A percentile compares a stretch with the other conserved stretches of the same genome.
These are phyloP conservation scores for Spondyliosoma cantharus DNA, from an alignment of 2,797 vertebrate species.

Conservation along the genomic window DNA sequence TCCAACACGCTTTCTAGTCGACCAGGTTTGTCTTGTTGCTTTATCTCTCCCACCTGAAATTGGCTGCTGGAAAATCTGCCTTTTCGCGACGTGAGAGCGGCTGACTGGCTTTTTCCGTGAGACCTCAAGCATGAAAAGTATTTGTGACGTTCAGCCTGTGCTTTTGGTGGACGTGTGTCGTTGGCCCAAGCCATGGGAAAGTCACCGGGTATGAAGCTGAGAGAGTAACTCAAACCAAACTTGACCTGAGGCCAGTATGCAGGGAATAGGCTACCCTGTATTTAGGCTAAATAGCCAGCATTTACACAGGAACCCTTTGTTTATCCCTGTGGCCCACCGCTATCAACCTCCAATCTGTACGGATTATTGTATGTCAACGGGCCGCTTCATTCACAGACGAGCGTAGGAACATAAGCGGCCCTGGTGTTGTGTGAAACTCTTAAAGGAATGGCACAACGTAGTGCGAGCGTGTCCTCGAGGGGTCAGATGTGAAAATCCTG, in stretches of 20 bases:
- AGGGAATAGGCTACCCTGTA: conserved; percentile 50
- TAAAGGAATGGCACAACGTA: conserved; percentile 51
- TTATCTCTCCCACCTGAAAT: background rate
- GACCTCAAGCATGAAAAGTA: conserved; percentile 3
- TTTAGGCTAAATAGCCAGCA: conserved; percentile 62
- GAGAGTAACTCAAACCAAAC: conserved; percentile 60
- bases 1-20: conserved; percentile 15
- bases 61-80: background rate
- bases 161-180: conserved; percentile 28
- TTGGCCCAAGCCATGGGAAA: conserved; percentile 70
- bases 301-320: conserved; percentile 69
- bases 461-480: conserved; percentile 53
- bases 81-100: background rate
- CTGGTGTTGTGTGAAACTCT: conserved; percentile 54
- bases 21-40: conserved; percentile 60
- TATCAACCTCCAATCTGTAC: conserved; percentile 38
- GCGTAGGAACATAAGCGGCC: conserved; percentile 38
- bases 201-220: conserved; percentile 42
- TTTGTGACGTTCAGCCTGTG: conserved; percentile 10
- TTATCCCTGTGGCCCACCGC: conserved; percentile 34
- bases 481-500: conserved; percentile 70
- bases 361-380: conserved; percentile 38
- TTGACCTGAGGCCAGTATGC: conserved; percentile 50
- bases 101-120: background rate
- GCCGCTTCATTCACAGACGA: conserved; percentile 9